Conservation (phyloP, 23 tunicate species). For the Corella eumyota region DNA sequence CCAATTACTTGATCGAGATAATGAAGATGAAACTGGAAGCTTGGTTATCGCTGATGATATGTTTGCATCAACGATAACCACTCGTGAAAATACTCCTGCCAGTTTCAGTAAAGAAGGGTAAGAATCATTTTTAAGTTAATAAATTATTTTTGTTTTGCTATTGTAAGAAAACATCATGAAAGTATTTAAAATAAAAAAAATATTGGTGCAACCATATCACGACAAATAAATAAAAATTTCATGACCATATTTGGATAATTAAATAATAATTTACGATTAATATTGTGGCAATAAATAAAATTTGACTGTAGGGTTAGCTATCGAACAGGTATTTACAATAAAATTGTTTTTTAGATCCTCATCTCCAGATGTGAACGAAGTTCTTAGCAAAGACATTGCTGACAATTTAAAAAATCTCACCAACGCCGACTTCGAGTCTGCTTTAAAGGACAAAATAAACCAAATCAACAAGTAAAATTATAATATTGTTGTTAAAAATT, state of each 20-base stretch:
- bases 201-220: too few species aligned
- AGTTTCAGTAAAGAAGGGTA: not conserved
- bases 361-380: constrained; percentile 45
- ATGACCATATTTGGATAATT: too few species aligned
- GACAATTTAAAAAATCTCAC: constrained; percentile 56
- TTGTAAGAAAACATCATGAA: too few species aligned
- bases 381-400: constrained; percentile 22
- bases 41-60: constrained; percentile 62
- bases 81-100: constrained; percentile 14
- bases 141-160: too few species aligned
- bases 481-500: not conserved
- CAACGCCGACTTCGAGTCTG: constrained; percentile 81
- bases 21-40: constrained; percentile 51
- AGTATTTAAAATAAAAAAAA: too few species aligned
- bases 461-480: constrained; percentile 54
- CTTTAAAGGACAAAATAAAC: constrained; percentile 74
- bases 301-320: too few species aligned
- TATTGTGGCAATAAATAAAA: too few species aligned
- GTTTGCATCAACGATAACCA: constrained; percentile 16
- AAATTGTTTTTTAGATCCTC: constrained; percentile 20
- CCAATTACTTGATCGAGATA: constrained; percentile 34
- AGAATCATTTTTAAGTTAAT: not conserved
- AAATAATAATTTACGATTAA: too few species aligned
- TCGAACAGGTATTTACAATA: not conserved
- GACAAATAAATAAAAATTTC: too few species aligned